A percentile compares a stretch with the other conserved stretches of the same genome.
Conservation (phyloP, 1,140 invertebrate genomes). For the Ips nitidus region DNA sequence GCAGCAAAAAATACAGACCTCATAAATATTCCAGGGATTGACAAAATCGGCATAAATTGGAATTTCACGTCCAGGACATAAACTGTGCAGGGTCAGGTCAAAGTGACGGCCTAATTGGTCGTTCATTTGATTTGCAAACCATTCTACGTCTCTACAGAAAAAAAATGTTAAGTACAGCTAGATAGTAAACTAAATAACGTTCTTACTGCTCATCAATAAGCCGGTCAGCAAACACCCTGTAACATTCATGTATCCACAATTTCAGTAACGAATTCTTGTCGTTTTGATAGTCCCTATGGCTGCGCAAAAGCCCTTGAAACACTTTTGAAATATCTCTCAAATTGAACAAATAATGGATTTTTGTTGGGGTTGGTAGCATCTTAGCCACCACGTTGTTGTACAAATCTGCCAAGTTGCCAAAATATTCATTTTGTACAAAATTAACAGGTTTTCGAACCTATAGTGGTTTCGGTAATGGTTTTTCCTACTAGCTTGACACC, state of each 20-base stretch:
- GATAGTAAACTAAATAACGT: too few relatives aligned
- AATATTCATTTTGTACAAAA: background rate
- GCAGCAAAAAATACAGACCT: conserved; percentile 54
- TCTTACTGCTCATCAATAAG: conserved; percentile 70
- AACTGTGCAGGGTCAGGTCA: conserved; percentile 73
- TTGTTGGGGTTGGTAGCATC: conserved; percentile 81
- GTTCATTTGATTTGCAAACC: conserved; percentile 70
- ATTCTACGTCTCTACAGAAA: conserved; percentile 66
- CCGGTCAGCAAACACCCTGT: conserved; percentile 79
- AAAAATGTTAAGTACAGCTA: background rate
- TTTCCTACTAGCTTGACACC: conserved; percentile 72
- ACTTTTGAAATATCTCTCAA: conserved; percentile 82
- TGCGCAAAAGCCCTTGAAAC: conserved; percentile 72
- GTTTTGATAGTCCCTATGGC: conserved; percentile 73
- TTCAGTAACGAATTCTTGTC: conserved; percentile 68
- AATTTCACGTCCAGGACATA: conserved; percentile 74
- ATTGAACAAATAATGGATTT: conserved; percentile 89
- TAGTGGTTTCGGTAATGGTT: conserved; percentile 65
- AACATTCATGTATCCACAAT: conserved; percentile 83
- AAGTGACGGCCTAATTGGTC: conserved; percentile 74
- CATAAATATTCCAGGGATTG: conserved; percentile 72
- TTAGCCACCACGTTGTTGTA: conserved; percentile 70
- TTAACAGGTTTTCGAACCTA: conserved; percentile 54
- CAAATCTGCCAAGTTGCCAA: conserved; percentile 59
- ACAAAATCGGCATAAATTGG: conserved; percentile 81